A percentile compares a stretch with the other conserved stretches of the same genome.
These are phyloP conservation scores for Neostethus bicornis DNA, from an alignment of 2,797 vertebrate genomes.

Conservation along the genomic window DNA sequence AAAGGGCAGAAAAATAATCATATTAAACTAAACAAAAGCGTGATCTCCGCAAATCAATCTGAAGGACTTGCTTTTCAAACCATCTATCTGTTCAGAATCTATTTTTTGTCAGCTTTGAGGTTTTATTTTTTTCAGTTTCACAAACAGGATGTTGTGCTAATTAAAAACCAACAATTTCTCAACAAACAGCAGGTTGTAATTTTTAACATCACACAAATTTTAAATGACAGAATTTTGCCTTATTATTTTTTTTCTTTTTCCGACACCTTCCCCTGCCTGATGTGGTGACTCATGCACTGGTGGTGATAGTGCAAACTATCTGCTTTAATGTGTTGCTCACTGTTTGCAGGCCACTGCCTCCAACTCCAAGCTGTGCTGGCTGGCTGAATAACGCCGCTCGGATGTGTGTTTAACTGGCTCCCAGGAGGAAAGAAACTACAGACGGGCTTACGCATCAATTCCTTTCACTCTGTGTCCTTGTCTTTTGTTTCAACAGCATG, in stretches of 20 bases:
- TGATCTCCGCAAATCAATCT: neutral
- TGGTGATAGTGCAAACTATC: slow-evolving; percentile 45
- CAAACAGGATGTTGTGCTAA: slow-evolving; percentile 5
- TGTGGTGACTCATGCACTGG: slow-evolving; percentile 20
- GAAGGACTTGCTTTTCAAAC: slow-evolving; percentile 15
- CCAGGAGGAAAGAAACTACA: slow-evolving; percentile 54
- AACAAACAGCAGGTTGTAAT: neutral
- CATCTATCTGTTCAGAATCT: slow-evolving; percentile 5
- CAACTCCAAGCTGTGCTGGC: slow-evolving; percentile 36
- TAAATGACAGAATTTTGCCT: slow-evolving; percentile 7
- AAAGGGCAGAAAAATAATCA: neutral
- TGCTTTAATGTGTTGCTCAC: slow-evolving; percentile 55
- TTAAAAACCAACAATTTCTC: slow-evolving; percentile 20
- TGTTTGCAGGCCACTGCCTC: slow-evolving; percentile 60
- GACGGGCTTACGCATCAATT: slow-evolving; percentile 67
- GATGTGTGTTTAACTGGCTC: slow-evolving; percentile 72
- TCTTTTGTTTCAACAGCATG: slow-evolving; percentile 63
- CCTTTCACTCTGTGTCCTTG: slow-evolving; percentile 55
- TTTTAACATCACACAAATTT: slow-evolving; percentile 1
- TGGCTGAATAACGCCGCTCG: slow-evolving; percentile 47
- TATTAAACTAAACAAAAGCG: slow-evolving; percentile 1
- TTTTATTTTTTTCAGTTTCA: neutral
- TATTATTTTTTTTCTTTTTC: slow-evolving; percentile 13
- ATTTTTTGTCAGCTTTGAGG: neutral
- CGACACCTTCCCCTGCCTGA: slow-evolving; percentile 15